Percentiles rank a stretch among this genome's conserved stretches.
phyloP scores from a whole-genome alignment of 2,797 vertebrate genomes.

The Sparus aurata region DNA sequence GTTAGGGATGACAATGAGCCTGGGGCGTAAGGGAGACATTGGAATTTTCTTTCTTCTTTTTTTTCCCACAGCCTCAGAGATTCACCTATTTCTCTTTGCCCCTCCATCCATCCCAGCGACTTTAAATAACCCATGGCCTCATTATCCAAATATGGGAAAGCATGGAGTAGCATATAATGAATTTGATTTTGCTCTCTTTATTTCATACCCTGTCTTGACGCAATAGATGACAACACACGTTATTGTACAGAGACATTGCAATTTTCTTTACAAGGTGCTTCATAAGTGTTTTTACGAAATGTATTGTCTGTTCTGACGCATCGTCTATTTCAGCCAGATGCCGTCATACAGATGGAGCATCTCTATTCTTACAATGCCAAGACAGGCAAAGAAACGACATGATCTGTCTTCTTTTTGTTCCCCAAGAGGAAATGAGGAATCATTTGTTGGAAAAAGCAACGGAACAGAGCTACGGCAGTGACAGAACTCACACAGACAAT shows the following conservation, averaged over 20 bases:
- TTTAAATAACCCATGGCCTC: constrained; percentile 84
- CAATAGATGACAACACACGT: constrained; percentile 21
- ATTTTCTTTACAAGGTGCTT: constrained; percentile 1
- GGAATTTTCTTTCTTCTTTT: constrained; percentile 15
- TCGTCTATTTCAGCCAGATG: neutral
- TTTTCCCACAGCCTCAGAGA: constrained; percentile 24
- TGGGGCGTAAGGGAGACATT: constrained; percentile 62
- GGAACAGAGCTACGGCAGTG: neutral
- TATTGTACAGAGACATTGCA: neutral
- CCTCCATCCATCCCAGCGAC: constrained; percentile 54
- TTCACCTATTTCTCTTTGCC: constrained; percentile 54
- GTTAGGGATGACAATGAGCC: constrained; percentile 80
- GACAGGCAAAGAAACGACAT: neutral
- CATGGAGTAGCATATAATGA: constrained; percentile 67
- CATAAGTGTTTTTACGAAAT: constrained; percentile 10
- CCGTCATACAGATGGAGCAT: constrained; percentile 2
- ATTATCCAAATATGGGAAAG: constrained; percentile 80
- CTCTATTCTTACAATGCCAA: neutral
- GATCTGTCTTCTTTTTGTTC: constrained; percentile 16
- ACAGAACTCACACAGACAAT: neutral
- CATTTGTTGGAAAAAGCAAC: constrained; percentile 3
- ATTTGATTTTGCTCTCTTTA: constrained; percentile 69
- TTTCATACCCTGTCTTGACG: constrained; percentile 57
- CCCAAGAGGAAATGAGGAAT: constrained; percentile 2
- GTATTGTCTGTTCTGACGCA: neutral